Conservation (phyloP, 2,797 vertebrate genomes). For the Vireo griseus region DNA sequence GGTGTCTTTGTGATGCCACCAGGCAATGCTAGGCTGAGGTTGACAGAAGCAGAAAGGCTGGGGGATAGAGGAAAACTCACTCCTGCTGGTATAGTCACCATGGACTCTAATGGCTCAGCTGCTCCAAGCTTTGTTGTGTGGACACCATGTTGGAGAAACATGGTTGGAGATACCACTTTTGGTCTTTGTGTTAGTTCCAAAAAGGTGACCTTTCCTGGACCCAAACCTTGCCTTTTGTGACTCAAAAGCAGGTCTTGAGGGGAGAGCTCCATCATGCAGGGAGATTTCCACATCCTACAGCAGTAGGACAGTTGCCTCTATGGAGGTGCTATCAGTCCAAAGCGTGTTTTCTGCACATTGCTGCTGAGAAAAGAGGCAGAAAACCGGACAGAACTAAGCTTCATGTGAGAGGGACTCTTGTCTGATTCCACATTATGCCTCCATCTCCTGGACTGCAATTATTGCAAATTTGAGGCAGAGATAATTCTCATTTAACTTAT, state of each 20-base stretch:
- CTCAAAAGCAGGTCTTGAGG: neutral
- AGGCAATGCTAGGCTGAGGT: neutral
- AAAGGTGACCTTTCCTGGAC: neutral
- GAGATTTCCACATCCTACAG: neutral
- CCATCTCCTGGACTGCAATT: neutral
- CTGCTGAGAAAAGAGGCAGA: neutral
- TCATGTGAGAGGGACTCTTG: fast-evolving
- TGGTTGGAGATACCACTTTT: fast-evolving
- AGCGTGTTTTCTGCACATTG: neutral
- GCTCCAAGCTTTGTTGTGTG: neutral
- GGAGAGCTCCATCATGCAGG: fast-evolving
- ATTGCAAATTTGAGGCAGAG: neutral
- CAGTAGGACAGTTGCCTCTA: neutral
- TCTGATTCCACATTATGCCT: neutral
- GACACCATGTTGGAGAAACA: neutral
- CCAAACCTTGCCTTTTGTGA: neutral
- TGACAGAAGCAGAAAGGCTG: neutral
- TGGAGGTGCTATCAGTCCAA: neutral
- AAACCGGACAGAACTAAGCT: neutral
- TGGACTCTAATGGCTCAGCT: neutral
- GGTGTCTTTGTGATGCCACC: neutral
- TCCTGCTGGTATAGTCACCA: neutral
- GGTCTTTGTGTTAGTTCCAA: neutral
- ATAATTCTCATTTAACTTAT: neutral
- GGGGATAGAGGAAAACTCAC: neutral